Evolutionary conservation across 1,140 invertebrate species (phyloP).

Genomic region (Trichogramma pretiosum): DNA sequence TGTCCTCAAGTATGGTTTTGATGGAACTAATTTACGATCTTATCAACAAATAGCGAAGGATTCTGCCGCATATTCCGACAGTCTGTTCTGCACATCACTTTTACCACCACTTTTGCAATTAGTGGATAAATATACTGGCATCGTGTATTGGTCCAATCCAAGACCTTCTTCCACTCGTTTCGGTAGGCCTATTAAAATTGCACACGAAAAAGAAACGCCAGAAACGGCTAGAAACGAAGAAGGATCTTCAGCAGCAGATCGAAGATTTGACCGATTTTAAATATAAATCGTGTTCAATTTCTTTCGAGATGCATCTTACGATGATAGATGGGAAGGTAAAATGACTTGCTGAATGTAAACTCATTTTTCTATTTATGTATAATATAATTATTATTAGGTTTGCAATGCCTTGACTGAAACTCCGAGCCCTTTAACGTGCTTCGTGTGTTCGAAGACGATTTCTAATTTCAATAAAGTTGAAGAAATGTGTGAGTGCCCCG

Average conservation of each 20-base stretch:
- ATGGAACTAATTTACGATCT: background rate
- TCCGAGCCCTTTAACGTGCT: too few relatives aligned
- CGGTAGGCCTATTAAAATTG: slow-evolving; percentile 12
- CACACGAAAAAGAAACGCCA: background rate
- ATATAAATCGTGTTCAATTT: background rate
- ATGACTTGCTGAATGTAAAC: slow-evolving; percentile 1
- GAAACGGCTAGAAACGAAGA: background rate
- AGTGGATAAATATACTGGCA: background rate
- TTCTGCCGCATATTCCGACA: background rate
- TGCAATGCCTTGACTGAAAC: background rate
- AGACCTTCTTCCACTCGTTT: slow-evolving; percentile 6
- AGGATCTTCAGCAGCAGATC: slow-evolving; percentile 8
- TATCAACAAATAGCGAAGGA: background rate
- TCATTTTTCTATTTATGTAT: background rate
- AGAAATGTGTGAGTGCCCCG: background rate
- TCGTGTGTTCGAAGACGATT: too few relatives aligned
- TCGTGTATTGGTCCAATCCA: slow-evolving; percentile 15
- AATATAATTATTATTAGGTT: background rate
- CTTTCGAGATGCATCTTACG: background rate
- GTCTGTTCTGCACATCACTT: background rate
- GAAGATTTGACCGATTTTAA: slow-evolving; percentile 1
- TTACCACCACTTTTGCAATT: slow-evolving; percentile 1
- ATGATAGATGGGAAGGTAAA: too few relatives aligned
- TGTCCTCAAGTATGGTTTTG: slow-evolving; percentile 3
- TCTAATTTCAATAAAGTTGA: background rate